Evolutionary conservation across 2,113 vertebrate species (phyloP).

Genomic region (Vidua chalybeata): DNA sequence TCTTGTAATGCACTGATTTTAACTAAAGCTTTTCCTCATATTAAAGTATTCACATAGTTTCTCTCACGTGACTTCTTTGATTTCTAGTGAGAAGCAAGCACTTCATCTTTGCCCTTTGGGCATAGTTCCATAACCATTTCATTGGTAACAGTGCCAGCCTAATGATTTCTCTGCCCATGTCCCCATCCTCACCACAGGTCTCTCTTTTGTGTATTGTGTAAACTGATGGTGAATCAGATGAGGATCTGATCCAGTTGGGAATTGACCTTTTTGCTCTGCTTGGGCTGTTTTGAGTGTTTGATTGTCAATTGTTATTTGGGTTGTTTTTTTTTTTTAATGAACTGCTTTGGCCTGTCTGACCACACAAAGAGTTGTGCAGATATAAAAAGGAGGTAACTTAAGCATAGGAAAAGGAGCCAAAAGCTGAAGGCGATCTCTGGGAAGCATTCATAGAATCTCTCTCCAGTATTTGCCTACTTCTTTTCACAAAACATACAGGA

Average conservation of each 20-base stretch:
- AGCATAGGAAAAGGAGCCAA: not conserved
- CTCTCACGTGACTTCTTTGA: not conserved
- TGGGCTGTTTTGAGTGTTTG: not conserved
- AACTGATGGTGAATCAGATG: not conserved
- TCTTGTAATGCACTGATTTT: not conserved
- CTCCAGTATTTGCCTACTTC: not conserved
- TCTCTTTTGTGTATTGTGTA: not conserved
- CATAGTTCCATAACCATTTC: not conserved
- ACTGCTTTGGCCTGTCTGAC: not conserved
- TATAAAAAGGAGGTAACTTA: not conserved
- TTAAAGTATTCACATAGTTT: not conserved
- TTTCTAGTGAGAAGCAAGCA: not conserved
- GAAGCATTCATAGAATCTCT: not conserved
- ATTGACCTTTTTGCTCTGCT: not conserved
- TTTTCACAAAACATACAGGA: not conserved
- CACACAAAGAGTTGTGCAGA: not conserved
- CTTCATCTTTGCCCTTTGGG: constrained; percentile 48
- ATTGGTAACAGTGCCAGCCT: not conserved
- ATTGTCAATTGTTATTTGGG: not conserved
- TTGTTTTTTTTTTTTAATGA: not conserved
- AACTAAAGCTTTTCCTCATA: not conserved
- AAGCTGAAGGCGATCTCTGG: not conserved
- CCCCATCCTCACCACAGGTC: not conserved
- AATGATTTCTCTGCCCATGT: not conserved
- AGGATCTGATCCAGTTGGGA: not conserved